Evolutionary conservation across 2,113 vertebrate genomes (phyloP).

Genomic region (Xiphorhynchus elegans): DNA sequence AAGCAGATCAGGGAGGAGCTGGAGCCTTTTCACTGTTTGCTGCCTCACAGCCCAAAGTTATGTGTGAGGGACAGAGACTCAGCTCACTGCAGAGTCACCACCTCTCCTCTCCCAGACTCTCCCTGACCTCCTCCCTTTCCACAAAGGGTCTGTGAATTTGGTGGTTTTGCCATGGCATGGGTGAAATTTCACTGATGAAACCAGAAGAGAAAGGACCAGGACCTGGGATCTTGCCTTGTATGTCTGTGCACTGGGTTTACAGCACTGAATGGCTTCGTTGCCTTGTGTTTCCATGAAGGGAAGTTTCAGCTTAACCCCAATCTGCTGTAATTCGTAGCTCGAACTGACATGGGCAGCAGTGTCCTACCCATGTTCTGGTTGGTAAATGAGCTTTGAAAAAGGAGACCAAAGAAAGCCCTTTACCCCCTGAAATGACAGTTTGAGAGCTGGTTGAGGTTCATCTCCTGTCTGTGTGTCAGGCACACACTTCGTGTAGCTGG

Average conservation of each 20-base stretch:
- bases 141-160: not conserved
- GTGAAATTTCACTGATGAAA: not conserved
- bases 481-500: not conserved
- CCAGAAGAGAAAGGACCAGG: not conserved
- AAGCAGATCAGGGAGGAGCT: not conserved
- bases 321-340: not conserved
- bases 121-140: not conserved
- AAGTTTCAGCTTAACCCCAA: not conserved
- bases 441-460: not conserved
- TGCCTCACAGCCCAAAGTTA: not conserved
- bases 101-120: not conserved
- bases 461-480: not conserved
- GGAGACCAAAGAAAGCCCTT: not conserved
- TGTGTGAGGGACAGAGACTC: not conserved
- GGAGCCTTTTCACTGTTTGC: not conserved
- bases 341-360: not conserved
- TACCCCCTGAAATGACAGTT: not conserved
- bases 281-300: not conserved
- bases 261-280: not conserved
- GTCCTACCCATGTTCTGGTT: rapidly evolving
- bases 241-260: not conserved
- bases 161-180: not conserved
- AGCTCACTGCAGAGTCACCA: not conserved
- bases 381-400: not conserved
- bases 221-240: not conserved